These are phyloP conservation scores for Gadus macrocephalus DNA, from an alignment of 2,113 vertebrate genomes.

Conservation along the genomic window DNA sequence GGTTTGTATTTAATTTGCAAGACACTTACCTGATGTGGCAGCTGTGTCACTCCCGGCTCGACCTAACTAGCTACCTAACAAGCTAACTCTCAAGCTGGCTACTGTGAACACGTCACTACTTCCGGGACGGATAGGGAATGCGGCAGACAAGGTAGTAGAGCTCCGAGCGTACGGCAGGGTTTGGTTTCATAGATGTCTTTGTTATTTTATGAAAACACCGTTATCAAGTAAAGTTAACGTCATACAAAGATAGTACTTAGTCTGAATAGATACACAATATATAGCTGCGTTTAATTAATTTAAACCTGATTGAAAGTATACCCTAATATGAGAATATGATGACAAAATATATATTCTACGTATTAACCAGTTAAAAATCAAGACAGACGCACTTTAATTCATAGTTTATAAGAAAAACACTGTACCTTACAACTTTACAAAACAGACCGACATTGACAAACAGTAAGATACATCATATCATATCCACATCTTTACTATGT, in stretches of 20 bases:
- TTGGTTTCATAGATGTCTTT: no score
- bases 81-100: constrained; percentile 50
- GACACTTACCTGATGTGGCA: constrained; percentile 69
- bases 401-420: constrained; percentile 52
- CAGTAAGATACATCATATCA: constrained; percentile 42
- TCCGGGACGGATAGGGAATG: constrained; percentile 48
- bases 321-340: no score
- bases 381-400: constrained; percentile 42
- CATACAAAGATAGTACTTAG: no score
- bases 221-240: no score
- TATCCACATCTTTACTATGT: constrained; percentile 43
- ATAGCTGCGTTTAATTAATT: no score
- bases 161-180: constrained; percentile 29
- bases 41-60: constrained; percentile 74
- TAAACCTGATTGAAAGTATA: no score
- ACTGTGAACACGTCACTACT: constrained; percentile 75
- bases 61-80: constrained; percentile 59
- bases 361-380: not conserved
- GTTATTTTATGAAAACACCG: no score
- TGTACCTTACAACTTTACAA: constrained; percentile 44
- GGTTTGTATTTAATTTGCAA: no score
- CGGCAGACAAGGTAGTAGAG: constrained; percentile 53
- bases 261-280: no score
- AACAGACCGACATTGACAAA: constrained; percentile 47
- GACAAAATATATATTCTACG: no score